A percentile compares a stretch with the other conserved stretches of the same genome.
These are phyloP conservation scores for Aplidium turbinatum DNA, from an alignment of 23 tunicate species.

Conservation along the genomic window DNA sequence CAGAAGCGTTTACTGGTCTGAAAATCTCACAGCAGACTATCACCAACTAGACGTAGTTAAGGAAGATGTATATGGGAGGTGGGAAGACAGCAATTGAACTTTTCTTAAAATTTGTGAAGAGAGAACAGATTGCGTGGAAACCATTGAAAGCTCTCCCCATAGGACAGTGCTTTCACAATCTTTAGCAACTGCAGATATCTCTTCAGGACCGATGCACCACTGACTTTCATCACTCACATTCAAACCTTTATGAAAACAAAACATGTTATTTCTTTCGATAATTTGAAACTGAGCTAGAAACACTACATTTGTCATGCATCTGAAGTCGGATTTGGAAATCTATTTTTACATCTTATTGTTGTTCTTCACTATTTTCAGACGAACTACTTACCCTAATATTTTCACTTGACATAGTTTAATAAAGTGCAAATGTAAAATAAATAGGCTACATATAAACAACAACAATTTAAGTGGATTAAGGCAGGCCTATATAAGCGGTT, in stretches of 20 bases:
- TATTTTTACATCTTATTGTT: too few species aligned
- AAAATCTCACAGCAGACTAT: too few species aligned
- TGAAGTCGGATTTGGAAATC: too few species aligned
- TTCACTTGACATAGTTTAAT: background rate
- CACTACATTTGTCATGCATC: background rate
- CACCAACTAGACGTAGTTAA: background rate
- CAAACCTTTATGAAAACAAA: constrained; percentile 2
- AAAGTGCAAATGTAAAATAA: background rate
- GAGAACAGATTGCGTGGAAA: background rate
- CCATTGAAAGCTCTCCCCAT: constrained; percentile 1
- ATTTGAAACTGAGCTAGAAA: background rate
- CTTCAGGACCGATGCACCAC: constrained; percentile 21
- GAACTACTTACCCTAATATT: background rate
- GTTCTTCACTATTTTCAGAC: background rate
- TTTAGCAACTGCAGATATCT: constrained; percentile 1
- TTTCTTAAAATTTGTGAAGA: constrained; percentile 12
- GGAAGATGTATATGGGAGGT: background rate
- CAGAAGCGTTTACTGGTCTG: too few species aligned
- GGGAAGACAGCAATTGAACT: background rate
- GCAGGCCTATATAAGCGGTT: too few species aligned
- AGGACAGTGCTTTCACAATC: constrained; percentile 6
- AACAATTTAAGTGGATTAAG: too few species aligned
- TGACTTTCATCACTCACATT: constrained; percentile 7
- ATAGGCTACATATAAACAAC: too few species aligned
- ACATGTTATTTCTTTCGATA: background rate